Conservation (phyloP, 1,140 invertebrate species). For the Cheumatopsyche charites region DNA sequence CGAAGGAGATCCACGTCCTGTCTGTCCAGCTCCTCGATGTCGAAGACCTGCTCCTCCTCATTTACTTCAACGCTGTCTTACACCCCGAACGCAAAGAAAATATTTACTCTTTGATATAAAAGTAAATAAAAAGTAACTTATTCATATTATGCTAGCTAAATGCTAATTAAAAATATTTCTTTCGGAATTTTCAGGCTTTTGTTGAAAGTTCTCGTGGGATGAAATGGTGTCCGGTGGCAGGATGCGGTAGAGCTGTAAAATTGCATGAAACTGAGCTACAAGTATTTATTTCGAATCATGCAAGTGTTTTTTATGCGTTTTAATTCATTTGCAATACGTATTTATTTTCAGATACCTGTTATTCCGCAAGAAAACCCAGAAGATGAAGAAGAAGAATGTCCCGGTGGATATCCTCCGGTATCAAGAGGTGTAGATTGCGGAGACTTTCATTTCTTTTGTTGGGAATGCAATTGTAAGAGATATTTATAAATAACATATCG, state of each 20-base stretch:
- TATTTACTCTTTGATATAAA: conserved; percentile 79
- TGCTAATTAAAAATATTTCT: neutral
- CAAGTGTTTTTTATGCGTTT: neutral
- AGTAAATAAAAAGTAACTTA: conserved; percentile 53
- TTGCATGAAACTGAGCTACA: conserved; percentile 65
- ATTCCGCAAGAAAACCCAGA: neutral
- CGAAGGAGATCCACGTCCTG: conserved; percentile 71
- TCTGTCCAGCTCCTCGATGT: conserved; percentile 72
- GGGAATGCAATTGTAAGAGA: conserved; percentile 61
- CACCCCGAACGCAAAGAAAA: conserved; percentile 68
- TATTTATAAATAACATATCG: neutral
- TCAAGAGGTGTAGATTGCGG: conserved; percentile 72
- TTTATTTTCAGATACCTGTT: conserved; percentile 11
- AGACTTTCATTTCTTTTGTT: conserved; percentile 76
- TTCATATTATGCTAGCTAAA: neutral
- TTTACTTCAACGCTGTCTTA: conserved; percentile 71
- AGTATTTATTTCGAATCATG: neutral
- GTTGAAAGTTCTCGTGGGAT: conserved; percentile 76
- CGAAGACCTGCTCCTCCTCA: conserved; percentile 72
- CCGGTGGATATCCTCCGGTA: conserved; percentile 33
- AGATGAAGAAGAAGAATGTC: conserved; percentile 21
- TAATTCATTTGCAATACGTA: neutral
- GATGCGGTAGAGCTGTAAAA: conserved; percentile 71
- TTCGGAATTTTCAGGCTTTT: conserved; percentile 63
- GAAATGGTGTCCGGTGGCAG: conserved; percentile 76